Percentiles rank a stretch among this genome's conserved stretches.
Evolutionary conservation across 2,113 vertebrate species (phyloP).

Genomic region (Trematocara macrostoma): DNA sequence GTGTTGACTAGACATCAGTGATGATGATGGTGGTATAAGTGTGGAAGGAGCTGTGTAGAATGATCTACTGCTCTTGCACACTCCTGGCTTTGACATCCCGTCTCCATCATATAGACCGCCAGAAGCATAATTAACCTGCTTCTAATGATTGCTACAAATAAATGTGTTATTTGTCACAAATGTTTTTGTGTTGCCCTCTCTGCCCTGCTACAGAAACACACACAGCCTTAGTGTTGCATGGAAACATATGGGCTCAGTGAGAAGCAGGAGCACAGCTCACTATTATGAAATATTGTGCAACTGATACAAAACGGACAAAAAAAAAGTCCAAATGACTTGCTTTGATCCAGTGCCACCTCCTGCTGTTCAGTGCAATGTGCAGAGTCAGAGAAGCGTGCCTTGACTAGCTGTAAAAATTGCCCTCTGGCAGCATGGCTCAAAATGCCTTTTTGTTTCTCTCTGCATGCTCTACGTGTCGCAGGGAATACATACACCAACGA

Average conservation of each 20-base stretch:
- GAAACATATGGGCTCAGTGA: background rate
- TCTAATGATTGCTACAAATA: background rate
- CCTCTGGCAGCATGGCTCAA: background rate
- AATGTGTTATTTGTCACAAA: background rate
- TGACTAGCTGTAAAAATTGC: background rate
- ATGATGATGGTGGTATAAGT: background rate
- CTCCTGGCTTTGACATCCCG: background rate
- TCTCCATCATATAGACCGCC: background rate
- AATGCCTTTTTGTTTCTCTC: background rate
- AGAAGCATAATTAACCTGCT: background rate
- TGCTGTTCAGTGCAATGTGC: background rate
- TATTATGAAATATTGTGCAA: background rate
- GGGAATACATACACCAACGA: background rate
- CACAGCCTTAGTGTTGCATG: background rate
- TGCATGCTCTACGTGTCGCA: background rate
- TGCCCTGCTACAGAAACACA: background rate
- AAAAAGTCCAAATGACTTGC: background rate
- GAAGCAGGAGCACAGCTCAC: background rate
- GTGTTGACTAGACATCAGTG: background rate
- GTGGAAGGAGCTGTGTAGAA: background rate
- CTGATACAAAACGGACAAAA: background rate
- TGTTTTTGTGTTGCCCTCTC: background rate
- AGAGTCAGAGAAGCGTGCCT: background rate
- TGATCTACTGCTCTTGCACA: background rate
- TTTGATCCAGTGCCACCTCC: background rate